Evolutionary conservation across 2,888 invertebrate genomes (phyloP), one percentile per base, ranked within the genome.

Genomic region (Phragmatobia fuliginosa): DNA sequence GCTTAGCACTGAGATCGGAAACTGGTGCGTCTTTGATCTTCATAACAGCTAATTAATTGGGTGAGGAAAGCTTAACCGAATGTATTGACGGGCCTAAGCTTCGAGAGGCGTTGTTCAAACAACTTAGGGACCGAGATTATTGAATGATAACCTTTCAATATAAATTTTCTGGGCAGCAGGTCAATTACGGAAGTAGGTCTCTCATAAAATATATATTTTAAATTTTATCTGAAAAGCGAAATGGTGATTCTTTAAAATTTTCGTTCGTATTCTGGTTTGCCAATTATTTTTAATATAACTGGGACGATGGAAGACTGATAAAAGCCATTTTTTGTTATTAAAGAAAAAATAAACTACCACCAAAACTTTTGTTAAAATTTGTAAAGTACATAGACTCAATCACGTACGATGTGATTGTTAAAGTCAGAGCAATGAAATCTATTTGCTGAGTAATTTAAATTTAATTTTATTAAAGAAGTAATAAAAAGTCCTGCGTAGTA

Each of bases 21-120:
- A 89, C 90, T 87, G 85, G 81, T 83, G 85, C 82, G 83, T 85
- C 92, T 93, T 93, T 92, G 93, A 94, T 94, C 92, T 91, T 91
- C 87, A 90, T 89, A 90, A 91, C 89, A 88, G 90, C 91, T 92
- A 92, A 93, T 93, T 93, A 92, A 93, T 92, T 90, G 89, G 88
- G 88, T 87, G 84, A 89, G 87, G 88, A 88, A 90, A 89, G 88
- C 90, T 92, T 90, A 91, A 87, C 87, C 79, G 84, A 87, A 85
- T 87, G 85, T 90, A 91, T 91, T 90, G 92, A 91, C 87, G 87
- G 87, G 81, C 76, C 78, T 75, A 78, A 82, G 79, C 79, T 78
- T 78, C 71, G 77, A 77, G 77, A 74, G 79, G 70, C 77, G 73
- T 73, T 77, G 77, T 76, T 82, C 81, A 84, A 85, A 85, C 80